Evolutionary conservation across 2,113 vertebrate genomes (phyloP).

Genomic region (Asarcornis scutulata): DNA sequence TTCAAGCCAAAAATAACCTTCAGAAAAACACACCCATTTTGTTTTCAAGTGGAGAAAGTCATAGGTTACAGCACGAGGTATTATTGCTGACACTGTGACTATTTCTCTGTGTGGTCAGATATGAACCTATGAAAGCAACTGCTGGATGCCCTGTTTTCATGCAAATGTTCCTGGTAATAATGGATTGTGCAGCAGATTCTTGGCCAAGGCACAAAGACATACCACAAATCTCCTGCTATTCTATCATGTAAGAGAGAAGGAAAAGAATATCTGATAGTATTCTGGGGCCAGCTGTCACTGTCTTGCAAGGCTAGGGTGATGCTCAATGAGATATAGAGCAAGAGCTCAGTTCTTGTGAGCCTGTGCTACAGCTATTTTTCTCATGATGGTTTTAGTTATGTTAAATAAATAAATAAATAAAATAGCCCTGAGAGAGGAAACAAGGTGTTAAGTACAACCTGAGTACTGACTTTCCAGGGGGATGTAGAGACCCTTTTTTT

Average conservation of each 20-base stretch:
- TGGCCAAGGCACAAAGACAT: background rate
- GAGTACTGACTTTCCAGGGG: background rate
- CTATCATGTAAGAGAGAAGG: background rate
- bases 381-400: background rate
- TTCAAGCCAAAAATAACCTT: background rate
- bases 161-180: background rate
- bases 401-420: background rate
- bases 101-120: background rate
- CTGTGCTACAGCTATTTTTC: background rate
- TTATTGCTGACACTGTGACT: background rate
- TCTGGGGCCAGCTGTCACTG: background rate
- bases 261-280: background rate
- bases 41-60: background rate
- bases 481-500: background rate
- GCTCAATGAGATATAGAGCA: background rate
- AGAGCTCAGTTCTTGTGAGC: background rate
- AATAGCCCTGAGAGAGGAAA: background rate
- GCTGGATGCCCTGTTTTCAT: background rate
- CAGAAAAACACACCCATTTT: background rate
- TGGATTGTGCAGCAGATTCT: background rate
- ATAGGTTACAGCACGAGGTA: background rate
- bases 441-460: background rate
- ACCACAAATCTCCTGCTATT: background rate
- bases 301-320: rapidly evolving
- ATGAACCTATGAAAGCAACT: background rate